phyloP scores from a whole-genome alignment of 2,797 vertebrate genomes.

The Steatocranus sp. region DNA sequence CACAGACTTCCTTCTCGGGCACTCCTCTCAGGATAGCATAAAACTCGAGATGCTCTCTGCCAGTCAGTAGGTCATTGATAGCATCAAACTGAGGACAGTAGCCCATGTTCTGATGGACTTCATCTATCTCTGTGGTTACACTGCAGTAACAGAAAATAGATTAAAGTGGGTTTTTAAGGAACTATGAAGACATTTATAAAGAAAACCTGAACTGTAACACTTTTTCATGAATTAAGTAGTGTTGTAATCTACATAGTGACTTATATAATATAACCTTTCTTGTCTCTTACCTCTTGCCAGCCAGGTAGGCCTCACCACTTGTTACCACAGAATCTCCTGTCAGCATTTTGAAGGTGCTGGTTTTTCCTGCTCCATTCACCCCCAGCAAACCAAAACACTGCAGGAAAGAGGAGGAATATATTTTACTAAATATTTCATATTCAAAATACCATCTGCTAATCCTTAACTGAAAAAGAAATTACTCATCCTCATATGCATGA shows the following conservation, averaged over 20 bases:
- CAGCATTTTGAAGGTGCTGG: conserved; percentile 98
- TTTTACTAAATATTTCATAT: not conserved
- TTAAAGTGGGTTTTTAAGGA: not conserved
- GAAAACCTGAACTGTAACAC: not conserved
- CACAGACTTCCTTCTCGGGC: conserved; percentile 95
- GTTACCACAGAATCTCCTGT: conserved; percentile 86
- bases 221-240: not conserved
- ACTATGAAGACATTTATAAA: too few relatives aligned
- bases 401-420: not conserved
- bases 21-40: conserved; percentile 94
- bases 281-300: conserved; percentile 85
- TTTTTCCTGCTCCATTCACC: conserved; percentile 96
- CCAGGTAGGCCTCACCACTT: conserved; percentile 90
- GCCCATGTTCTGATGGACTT: conserved; percentile 98
- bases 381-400: conserved; percentile 97
- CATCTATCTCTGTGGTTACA: conserved; percentile 86
- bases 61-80: conserved; percentile 91
- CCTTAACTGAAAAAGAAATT: not conserved
- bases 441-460: not conserved
- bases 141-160: conserved; percentile 61
- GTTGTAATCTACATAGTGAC: not conserved
- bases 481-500: not conserved
- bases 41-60: conserved; percentile 94
- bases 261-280: not conserved
- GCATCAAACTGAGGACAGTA: conserved; percentile 98